These are phyloP conservation scores for Lasioglossum marginatum DNA, from an alignment of 2,888 invertebrate genomes.

Conservation along the genomic window DNA sequence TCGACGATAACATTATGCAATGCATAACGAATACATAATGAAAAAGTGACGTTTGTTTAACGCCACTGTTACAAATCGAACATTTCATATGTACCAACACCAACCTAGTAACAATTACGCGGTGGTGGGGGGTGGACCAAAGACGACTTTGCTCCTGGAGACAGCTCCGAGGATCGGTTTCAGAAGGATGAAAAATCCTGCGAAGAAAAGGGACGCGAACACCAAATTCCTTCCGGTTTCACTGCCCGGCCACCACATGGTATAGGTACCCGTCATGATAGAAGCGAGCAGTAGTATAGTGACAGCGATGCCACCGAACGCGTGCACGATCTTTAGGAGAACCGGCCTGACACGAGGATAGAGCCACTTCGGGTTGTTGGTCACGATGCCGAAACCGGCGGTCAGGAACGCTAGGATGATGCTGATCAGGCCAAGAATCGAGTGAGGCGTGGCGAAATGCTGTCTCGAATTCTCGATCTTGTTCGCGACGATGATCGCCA, in stretches of 20 bases:
- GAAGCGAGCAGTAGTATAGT: slow-evolving; percentile 77
- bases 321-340: slow-evolving; percentile 78
- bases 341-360: slow-evolving; percentile 78
- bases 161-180: slow-evolving; percentile 79
- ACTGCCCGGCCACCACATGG: slow-evolving; percentile 65
- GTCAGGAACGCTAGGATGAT: slow-evolving; percentile 72
- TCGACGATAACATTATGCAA: too few species aligned
- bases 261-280: slow-evolving; percentile 79
- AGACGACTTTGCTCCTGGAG: slow-evolving; percentile 74
- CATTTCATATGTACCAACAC: not conserved
- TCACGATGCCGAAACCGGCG: slow-evolving; percentile 75
- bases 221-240: slow-evolving; percentile 72
- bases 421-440: slow-evolving; percentile 76
- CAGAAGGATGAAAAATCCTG: slow-evolving; percentile 74
- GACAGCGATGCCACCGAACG: slow-evolving; percentile 75
- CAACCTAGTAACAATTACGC: slow-evolving; percentile 29
- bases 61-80: not conserved
- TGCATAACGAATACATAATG: too few species aligned
- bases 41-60: not conserved
- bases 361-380: slow-evolving; percentile 79
- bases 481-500: slow-evolving; percentile 76
- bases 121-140: slow-evolving; percentile 46
- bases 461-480: slow-evolving; percentile 65
- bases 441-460: slow-evolving; percentile 78
- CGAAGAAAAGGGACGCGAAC: slow-evolving; percentile 77